Base-by-base conservation (phyloP, 2,113 vertebrate genomes). In the Vidua macroura region DNA sequence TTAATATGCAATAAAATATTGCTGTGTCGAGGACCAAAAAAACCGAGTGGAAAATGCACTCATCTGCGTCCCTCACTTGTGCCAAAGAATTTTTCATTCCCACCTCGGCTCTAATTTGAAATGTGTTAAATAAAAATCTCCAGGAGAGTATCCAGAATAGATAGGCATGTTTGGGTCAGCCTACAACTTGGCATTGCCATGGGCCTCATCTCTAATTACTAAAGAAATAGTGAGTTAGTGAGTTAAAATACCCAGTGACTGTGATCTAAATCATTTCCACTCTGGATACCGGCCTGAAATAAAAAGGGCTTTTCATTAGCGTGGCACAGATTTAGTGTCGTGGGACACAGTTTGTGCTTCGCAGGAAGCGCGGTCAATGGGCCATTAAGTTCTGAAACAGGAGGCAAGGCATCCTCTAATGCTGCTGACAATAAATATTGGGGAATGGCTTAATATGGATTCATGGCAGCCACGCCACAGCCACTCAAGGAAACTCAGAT, bases 171-270 rank as follows among this genome's bases (percentile, higher is more conserved):
- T 91, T 64, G 85, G 92, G 96, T 94, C 93, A 82, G 72, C 92
- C 52, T 48, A 73, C 78, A 73, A 39, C 80, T 81, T 89, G 90
- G 76, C 93, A 90, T 58, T 88, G 86, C 92, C 41, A 3, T 33
- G 78, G 79, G 52, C 91, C 90, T 95, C 86, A 58, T 95, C 95
- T 96, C 91, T 97, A 91, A 95, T 97, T 96, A 97, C 96, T 92
- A 93, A 82, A 97, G 95, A 94, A 97, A 97, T 72, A 96, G 92
- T 28, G 86, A 95, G 81, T 93, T 92, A 76, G 66, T 77, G 68
- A 95, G 94, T 90, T 94, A 88, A 93, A 95, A 94, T 77, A 92
- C 81, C 18, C 95, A 66, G 72, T 3, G 52, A 91, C 90, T 90
- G 85, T 84, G 95, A 95, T 93, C 95, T 97, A 90, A 96, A 96